Base-by-base conservation (phyloP, 2,888 invertebrate species). In the Phyto melanocephala region DNA sequence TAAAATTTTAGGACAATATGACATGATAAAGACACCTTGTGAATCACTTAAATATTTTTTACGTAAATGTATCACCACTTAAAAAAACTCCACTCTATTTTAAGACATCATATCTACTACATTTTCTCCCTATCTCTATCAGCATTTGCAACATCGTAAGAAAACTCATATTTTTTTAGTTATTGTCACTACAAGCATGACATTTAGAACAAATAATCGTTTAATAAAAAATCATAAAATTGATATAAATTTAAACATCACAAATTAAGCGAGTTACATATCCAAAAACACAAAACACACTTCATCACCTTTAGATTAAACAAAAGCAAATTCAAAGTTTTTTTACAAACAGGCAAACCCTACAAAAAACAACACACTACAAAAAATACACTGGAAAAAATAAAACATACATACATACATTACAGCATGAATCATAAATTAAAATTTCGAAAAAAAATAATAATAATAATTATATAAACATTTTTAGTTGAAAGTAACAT, bases 401-500 rank as follows among this genome's bases (percentile, higher is more conserved):
- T 8, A 50, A 47, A 40, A 28, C 33, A 40, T 47, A 24, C 40
- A 20, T 11, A 68, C 24, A 54, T 24, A 22, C 10, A 71, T 65
- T 17, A 70, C 40, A 80, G 56, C 63, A 71, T 71, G 17, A 80
- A 28, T 62, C 68, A 80, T 68, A 52, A 75, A 62, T 28, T 22
- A n/a, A 40, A 4, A 47, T 20, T 28, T 17, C 1, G 13, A 28
- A 24, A 40, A 17, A 28, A 2, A 5, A 5, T 5, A 28, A 28
- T 5, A 28, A 28, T 28, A 28, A 5, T 3, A 3, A 28, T 28
- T 6, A 28, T 28, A 28, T n/a, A n/a, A n/a, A n/a, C n/a, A n/a
- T n/a, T n/a, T n/a, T n/a, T n/a, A n/a, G n/a, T n/a, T n/a, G n/a
- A n/a, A 28, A 28, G 28, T 47, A 47, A 11, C 11, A 42, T 20